Percentiles rank a stretch among this genome's conserved stretches.
These are phyloP conservation scores for Phycodurus eques DNA, from an alignment of 2,113 vertebrate species.

Conservation along the genomic window DNA sequence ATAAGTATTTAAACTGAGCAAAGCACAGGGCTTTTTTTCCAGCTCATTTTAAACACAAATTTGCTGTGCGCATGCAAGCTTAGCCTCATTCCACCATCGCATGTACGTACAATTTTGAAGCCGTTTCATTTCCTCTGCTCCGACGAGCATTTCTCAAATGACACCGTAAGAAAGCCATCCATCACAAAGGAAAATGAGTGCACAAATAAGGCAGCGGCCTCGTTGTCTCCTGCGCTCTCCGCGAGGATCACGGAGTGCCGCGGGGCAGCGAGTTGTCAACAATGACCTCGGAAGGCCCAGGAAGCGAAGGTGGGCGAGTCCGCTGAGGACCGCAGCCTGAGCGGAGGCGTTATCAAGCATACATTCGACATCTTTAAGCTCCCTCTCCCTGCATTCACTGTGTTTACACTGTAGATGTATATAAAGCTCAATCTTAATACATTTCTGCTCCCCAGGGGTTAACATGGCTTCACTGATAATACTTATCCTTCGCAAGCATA, in stretches of 20 bases:
- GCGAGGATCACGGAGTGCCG: conserved; percentile 58
- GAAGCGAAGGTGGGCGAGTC: conserved; percentile 62
- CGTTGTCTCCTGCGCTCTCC: conserved; percentile 50
- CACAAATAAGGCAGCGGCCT: conserved; percentile 68
- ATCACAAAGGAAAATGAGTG: conserved; percentile 78
- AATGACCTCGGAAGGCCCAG: conserved; percentile 73
- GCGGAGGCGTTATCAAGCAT: conserved; percentile 52
- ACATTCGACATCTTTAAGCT: conserved; percentile 36
- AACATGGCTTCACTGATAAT: conserved; percentile 55
- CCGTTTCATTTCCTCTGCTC: conserved; percentile 71
- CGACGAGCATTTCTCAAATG: conserved; percentile 73
- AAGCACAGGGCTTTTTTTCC: background rate
- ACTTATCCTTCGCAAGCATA: conserved; percentile 60
- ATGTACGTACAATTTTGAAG: conserved; percentile 66
- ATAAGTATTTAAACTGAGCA: background rate
- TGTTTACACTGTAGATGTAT: conserved; percentile 36
- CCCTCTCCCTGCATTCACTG: conserved; percentile 41
- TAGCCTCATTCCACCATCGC: background rate
- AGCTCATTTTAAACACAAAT: background rate
- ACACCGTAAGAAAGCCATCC: conserved; percentile 77
- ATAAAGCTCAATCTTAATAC: conserved; percentile 64
- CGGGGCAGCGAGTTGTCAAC: conserved; percentile 64
- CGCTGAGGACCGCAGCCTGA: conserved; percentile 59
- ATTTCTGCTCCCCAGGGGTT: conserved; percentile 56
- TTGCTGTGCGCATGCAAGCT: conserved; percentile 17